These are phyloP conservation scores for Phymatocera aterrima DNA, from an alignment of 2,888 invertebrate species.

Conservation along the genomic window DNA sequence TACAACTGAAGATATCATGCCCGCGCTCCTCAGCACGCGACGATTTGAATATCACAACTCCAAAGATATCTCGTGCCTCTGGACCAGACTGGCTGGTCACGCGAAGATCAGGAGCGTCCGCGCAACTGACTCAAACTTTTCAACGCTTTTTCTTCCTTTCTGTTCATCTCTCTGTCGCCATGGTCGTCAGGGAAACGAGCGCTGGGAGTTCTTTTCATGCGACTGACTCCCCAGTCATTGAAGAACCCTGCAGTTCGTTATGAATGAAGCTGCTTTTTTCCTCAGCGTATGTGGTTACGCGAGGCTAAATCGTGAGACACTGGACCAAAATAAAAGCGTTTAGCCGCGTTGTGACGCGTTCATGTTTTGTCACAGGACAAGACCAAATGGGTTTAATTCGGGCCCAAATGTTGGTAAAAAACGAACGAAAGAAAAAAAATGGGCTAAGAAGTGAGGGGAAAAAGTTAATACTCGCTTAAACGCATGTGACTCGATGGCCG, in stretches of 20 bases:
- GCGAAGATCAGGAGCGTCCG: too few species aligned
- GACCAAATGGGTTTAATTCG: not conserved
- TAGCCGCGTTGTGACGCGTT: constrained; percentile 55
- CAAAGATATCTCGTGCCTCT: constrained; percentile 27
- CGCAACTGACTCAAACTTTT: too few species aligned
- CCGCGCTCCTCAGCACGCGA: not conserved
- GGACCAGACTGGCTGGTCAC: too few species aligned
- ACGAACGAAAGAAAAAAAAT: constrained; percentile 45
- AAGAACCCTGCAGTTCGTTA: constrained; percentile 37
- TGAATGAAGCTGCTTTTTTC: constrained; percentile 49
- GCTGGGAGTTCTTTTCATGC: too few species aligned
- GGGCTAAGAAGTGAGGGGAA: constrained; percentile 33
- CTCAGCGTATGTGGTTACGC: constrained; percentile 2
- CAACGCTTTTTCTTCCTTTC: too few species aligned
- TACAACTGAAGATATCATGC: too few species aligned
- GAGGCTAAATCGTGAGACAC: constrained; percentile 59
- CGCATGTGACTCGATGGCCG: constrained; percentile 35
- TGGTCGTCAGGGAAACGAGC: too few species aligned
- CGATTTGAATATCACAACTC: constrained; percentile 46
- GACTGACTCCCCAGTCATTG: constrained; percentile 43
- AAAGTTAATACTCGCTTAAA: constrained; percentile 39
- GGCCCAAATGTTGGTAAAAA: not conserved
- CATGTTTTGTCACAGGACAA: constrained; percentile 39
- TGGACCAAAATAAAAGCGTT: constrained; percentile 56
- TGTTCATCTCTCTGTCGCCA: too few species aligned